Conservation (phyloP, 2,797 vertebrate species). For the Neopelma chrysocephalum region DNA sequence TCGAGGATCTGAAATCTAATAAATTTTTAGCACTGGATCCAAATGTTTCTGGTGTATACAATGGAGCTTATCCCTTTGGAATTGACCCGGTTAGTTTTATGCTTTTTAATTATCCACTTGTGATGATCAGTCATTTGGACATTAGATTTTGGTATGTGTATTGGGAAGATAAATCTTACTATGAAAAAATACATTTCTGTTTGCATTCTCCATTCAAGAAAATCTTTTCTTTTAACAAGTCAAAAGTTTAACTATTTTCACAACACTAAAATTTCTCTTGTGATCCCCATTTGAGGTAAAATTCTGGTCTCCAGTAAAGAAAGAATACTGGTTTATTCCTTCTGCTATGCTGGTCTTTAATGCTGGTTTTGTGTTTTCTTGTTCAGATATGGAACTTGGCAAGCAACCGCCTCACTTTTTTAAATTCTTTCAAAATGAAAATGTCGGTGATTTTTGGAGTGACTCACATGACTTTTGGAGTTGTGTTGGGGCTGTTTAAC, state of each 20-base stretch:
- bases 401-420: conserved; percentile 91
- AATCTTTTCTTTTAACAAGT: neutral
- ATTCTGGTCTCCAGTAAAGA: neutral
- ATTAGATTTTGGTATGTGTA: neutral
- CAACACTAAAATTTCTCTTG: neutral
- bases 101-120: neutral
- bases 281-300: neutral
- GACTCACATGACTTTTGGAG: conserved; percentile 93
- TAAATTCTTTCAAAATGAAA: conserved; percentile 99
- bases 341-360: neutral
- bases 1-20: conserved; percentile 60
- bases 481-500: conserved; percentile 91
- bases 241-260: neutral
- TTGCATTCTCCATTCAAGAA: neutral
- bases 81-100: conserved; percentile 91
- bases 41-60: conserved; percentile 86
- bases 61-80: conserved; percentile 90
- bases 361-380: neutral
- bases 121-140: neutral
- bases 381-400: conserved; percentile 97
- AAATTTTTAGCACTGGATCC: conserved; percentile 84
- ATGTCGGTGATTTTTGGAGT: conserved; percentile 96
- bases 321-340: neutral
- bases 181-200: neutral
- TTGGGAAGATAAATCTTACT: neutral